Evolutionary conservation across 2,888 invertebrate genomes (phyloP), one percentile per base, ranked within the genome.

Genomic region (Drosophila melanosoma): DNA sequence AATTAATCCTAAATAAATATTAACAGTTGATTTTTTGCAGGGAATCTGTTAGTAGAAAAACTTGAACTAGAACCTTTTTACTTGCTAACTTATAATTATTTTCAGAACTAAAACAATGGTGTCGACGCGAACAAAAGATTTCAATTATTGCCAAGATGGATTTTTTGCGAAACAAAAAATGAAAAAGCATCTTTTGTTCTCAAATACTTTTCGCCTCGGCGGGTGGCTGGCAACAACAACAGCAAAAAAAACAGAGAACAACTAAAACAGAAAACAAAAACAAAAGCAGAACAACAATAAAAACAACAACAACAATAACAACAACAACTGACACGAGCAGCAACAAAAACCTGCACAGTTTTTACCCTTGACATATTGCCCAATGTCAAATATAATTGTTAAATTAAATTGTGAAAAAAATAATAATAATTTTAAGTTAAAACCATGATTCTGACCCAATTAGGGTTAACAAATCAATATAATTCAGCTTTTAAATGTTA

Each of bases 341-440:
- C 23, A 23, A 45, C 45, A 45, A 23, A 3, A 45, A 8, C 8
- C 15, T 3, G 20, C 15, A 45, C 15, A 23, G 15, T 23, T 4
- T 45, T 23, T 45, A 23, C 4, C 86, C 83, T 85, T 85, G 84
- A 85, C 89, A 85, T 45, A 76, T 87, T 79, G 58, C 49, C 62
- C 74, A 85, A 87, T 83, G 89, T 89, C 89, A 83, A 87, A 75
- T 32, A 51, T 5, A 29, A 29, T 40, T 74, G 73, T 80, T 74
- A 73, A 88, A 83, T 73, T 66, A 70, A 49, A 38, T 61, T 4
- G 15, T 23, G 15, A 23, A 23, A 1, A 15, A 45, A 20, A 20
- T 20, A 45, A 7, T 23, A n/a, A n/a, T n/a, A n/a, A 23, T 15
- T 35, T 35, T 0, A 8, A 7, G 10, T 36, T 36, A 3, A 17